phyloP scores from a whole-genome alignment of 2,797 vertebrate species.

The Neomorphus geoffroyi region DNA sequence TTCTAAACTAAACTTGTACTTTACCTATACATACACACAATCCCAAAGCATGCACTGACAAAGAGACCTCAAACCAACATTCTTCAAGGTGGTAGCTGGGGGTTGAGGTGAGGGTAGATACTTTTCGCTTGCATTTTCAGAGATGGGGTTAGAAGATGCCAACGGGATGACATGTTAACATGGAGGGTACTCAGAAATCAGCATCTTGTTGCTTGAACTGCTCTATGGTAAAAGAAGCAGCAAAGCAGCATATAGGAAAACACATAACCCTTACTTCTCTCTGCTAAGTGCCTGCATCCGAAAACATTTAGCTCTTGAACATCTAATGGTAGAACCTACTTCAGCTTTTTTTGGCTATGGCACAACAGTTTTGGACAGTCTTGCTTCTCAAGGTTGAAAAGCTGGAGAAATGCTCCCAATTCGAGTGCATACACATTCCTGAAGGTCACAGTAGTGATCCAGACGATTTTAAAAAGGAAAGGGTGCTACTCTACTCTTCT shows the following conservation, averaged over 20 bases:
- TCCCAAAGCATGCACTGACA: fast-evolving
- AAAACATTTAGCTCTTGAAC: not conserved
- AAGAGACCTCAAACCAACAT: not conserved
- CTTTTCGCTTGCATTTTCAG: not conserved
- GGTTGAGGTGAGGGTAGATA: not conserved
- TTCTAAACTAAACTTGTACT: not conserved
- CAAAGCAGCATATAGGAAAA: not conserved
- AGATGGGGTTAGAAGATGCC: not conserved
- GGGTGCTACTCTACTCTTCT: not conserved
- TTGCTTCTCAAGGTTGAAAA: not conserved
- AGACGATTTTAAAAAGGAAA: not conserved
- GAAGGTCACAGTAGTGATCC: not conserved
- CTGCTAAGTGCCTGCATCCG: not conserved
- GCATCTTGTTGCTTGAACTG: not conserved
- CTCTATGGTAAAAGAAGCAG: not conserved
- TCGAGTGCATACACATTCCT: not conserved
- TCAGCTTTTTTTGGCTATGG: not conserved
- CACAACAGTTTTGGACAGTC: not conserved
- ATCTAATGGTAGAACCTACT: not conserved
- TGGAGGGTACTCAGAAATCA: not conserved
- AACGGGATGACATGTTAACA: fast-evolving
- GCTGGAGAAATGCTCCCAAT: not conserved
- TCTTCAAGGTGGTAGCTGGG: not conserved
- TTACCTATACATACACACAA: not conserved
- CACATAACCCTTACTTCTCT: not conserved